Percentiles rank a stretch among this genome's conserved stretches.
Evolutionary conservation across 2,888 invertebrate species (phyloP).

Genomic region (Drosophila nr. perissopoda): DNA sequence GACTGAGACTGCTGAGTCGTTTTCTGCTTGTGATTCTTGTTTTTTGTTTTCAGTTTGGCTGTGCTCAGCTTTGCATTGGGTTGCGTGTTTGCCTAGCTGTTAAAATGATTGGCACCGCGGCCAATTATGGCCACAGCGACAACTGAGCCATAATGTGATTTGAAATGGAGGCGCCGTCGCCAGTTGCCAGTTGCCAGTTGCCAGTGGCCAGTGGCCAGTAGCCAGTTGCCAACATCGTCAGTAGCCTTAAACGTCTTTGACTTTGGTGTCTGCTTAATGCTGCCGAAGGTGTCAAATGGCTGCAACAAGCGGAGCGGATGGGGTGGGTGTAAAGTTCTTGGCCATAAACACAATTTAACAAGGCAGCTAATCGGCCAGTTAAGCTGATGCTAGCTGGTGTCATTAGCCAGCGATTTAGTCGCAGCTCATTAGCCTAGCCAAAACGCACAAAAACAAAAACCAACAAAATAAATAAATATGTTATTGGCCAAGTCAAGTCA

Average conservation of each 20-base stretch:
- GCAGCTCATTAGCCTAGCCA: conserved; percentile 38
- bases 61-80: conserved; percentile 34
- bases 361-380: conserved; percentile 49
- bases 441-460: background rate
- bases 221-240: conserved; percentile 7
- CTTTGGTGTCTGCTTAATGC: conserved; percentile 14
- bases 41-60: conserved; percentile 15
- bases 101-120: conserved; percentile 77
- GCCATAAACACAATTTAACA: conserved; percentile 33
- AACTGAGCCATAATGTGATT: conserved; percentile 70
- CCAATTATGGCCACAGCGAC: conserved; percentile 71
- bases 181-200: conserved; percentile 4
- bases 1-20: background rate
- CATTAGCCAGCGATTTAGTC: conserved; percentile 33
- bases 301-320: conserved; percentile 2
- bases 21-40: conserved; percentile 10
- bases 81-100: conserved; percentile 77
- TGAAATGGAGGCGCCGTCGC: conserved; percentile 74
- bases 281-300: conserved; percentile 64
- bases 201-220: background rate
- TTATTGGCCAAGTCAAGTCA: background rate
- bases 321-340: conserved; percentile 20
- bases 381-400: conserved; percentile 39
- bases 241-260: conserved; percentile 9
- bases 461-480: conserved; percentile 5